Base-by-base conservation (phyloP, 2,113 vertebrate species). In the Glareola pratincola region DNA sequence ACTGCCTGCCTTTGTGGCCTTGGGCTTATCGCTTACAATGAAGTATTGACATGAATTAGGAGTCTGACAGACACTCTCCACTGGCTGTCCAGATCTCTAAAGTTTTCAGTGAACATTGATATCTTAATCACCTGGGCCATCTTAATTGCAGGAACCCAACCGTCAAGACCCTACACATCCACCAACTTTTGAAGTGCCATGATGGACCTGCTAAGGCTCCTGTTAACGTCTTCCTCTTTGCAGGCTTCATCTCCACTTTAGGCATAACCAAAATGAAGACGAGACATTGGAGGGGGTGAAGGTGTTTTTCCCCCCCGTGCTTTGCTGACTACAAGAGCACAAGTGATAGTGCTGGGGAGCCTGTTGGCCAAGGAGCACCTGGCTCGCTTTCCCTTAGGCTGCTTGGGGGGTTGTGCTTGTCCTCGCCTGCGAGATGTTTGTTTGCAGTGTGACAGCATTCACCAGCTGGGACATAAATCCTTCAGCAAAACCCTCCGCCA, bases 301-400 rank as follows among this genome's bases (percentile, higher is more conserved):
- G 69, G 22, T 4, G 2, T 51, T 68, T 27, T 69, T 19, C 59
- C 29, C 82, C 36, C 24, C 14, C 4, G 2, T 0, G 0, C 30
- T 56, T 53, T 69, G 43, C 23, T 73, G 39, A 47, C 22, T 7
- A 6, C 54, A 9, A 5, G 30, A 81, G 26, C 39, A 41, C 39
- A 43, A 63, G 19, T 6, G 0, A 13, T 7, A 41, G 32, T 60
- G 10, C 43, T 34, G n/a, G 30, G 22, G 27, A 50, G 45, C 27
- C 54, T 62, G 48, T 64, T 43, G 57, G n/a, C 32, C 63, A 8
- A 57, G 50, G 43, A 81, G 34, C n/a, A 69, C 59, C 50, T 68
- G 50, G 11, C 34, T 85, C 5, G 2, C 12, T 75, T 48, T 47
- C 43, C 36, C 62, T 68, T 21, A n/a, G 72, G 62, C 48, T 76